Base-by-base conservation (phyloP, 2,888 invertebrate genomes). In the Nyleta sp. region DNA sequence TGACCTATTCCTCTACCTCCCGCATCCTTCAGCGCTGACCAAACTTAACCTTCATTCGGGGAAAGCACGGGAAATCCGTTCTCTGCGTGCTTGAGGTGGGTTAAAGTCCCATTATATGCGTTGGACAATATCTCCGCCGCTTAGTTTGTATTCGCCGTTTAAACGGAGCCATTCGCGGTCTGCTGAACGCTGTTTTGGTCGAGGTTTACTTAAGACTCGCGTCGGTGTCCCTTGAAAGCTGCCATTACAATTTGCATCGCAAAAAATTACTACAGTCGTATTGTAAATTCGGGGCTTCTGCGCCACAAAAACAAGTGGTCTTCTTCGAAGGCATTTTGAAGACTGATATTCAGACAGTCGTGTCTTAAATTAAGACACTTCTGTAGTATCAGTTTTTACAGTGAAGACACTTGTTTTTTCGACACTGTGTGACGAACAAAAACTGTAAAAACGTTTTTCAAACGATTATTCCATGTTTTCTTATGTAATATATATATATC, bases 81-180 rank as follows among this genome's bases (percentile, higher is more conserved):
- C 81, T 78, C 80, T 74, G 74, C 50, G 81, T 83, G 81, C 82
- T 84, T 82, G 80, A 81, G 67, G 75, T 67, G 71, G 82, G 82
- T 84, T 84, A 83, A 84, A 86, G 84, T 84, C 82, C 83, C 85
- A 86, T 87, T 86, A 85, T 84, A 82, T 81, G 55, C 74, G 76
- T 74, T 52, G 76, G 82, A 84, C 87, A 84, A 85, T 85, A 83
- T 74, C 81, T 84, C 72, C 70, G 31, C 83, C 78, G 83, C 77
- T 81, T 79, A 80, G 85, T 85, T 87, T 83, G 81, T 85, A 85
- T 87, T 86, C 78, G 79, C 81, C 84, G 72, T 76, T 82, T 81
- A 84, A 86, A 84, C 83, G 83, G 42, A 50, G 76, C 82, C 78
- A 84, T 86, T 85, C 84, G 84, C 79, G 86, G 84, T 84, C 82